A percentile compares a stretch with the other conserved stretches of the same genome.
phyloP scores from a whole-genome alignment of 2,797 vertebrate genomes.

The Pseudotriccus pelzelni region DNA sequence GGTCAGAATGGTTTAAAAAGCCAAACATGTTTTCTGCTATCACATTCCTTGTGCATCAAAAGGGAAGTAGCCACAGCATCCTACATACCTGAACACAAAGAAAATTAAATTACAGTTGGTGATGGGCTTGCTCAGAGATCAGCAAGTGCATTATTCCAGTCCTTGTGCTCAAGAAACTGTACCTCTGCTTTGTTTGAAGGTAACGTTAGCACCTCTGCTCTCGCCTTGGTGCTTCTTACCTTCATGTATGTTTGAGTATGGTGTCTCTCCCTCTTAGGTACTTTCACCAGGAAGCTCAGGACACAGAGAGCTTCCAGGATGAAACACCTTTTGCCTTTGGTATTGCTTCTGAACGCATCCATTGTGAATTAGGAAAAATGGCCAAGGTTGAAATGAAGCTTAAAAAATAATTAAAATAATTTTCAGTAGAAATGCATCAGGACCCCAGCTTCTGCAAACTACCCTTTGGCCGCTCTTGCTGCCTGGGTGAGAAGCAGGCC shows the following conservation, averaged over 20 bases:
- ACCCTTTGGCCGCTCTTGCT: neutral
- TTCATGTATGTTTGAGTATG: accelerated
- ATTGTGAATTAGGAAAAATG: neutral
- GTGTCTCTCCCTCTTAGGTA: neutral
- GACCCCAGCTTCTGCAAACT: neutral
- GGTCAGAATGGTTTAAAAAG: neutral
- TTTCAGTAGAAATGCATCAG: neutral
- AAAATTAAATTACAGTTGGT: neutral
- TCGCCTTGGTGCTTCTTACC: neutral
- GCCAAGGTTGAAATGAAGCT: neutral
- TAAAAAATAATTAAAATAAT: neutral
- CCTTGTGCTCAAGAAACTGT: neutral
- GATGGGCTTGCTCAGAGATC: neutral
- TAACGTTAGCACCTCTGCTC: neutral
- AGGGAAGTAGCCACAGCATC: neutral
- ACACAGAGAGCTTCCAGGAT: neutral
- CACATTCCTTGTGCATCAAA: neutral
- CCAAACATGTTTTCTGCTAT: neutral
- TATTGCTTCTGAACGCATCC: neutral
- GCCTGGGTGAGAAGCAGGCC: accelerated
- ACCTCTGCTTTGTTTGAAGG: neutral
- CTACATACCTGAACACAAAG: neutral
- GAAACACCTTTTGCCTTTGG: neutral
- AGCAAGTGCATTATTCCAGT: neutral
- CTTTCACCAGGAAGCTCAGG: neutral